Evolutionary conservation across 2,113 vertebrate species (phyloP).

Genomic region (Nothoprocta pentlandii): DNA sequence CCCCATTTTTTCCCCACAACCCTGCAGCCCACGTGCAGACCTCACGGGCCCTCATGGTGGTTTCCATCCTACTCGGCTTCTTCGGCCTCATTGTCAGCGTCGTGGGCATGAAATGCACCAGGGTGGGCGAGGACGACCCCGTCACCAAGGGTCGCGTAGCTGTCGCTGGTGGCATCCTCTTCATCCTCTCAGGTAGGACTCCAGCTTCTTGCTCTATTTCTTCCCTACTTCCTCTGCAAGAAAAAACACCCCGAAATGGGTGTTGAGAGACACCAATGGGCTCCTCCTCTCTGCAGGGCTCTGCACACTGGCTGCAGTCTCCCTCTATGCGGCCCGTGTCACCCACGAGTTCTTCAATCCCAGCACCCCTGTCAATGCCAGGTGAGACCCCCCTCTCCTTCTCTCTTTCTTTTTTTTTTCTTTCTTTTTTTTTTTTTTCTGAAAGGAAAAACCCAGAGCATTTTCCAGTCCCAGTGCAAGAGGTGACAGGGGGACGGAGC

Average conservation of each 20-base stretch:
- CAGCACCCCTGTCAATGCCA: slow-evolving; percentile 91
- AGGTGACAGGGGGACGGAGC: too few relatives aligned
- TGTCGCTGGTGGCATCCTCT: slow-evolving; percentile 89
- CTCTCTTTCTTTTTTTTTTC: too few relatives aligned
- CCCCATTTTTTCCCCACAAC: background rate
- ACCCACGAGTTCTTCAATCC: slow-evolving; percentile 95
- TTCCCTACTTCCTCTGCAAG: background rate
- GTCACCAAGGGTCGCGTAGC: slow-evolving; percentile 90
- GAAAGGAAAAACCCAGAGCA: too few relatives aligned
- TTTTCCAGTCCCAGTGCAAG: too few relatives aligned
- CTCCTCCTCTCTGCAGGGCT: slow-evolving; percentile 80
- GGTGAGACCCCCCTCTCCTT: slow-evolving; percentile 73
- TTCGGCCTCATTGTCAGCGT: slow-evolving; percentile 92
- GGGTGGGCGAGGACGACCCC: slow-evolving; percentile 94
- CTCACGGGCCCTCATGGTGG: slow-evolving; percentile 94
- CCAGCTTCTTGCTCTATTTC: background rate
- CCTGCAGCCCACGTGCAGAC: slow-evolving; percentile 94
- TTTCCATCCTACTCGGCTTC: slow-evolving; percentile 94
- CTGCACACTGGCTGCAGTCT: slow-evolving; percentile 91
- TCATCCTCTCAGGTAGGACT: slow-evolving; percentile 89
- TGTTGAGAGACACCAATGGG: background rate
- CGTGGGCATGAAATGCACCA: slow-evolving; percentile 97
- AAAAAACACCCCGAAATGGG: too few relatives aligned
- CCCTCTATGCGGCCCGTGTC: slow-evolving; percentile 93
- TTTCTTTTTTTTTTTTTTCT: too few relatives aligned